Evolutionary conservation across 2,797 vertebrate species (phyloP), one percentile per base, ranked within the genome.

Genomic region (Manis javanica): DNA sequence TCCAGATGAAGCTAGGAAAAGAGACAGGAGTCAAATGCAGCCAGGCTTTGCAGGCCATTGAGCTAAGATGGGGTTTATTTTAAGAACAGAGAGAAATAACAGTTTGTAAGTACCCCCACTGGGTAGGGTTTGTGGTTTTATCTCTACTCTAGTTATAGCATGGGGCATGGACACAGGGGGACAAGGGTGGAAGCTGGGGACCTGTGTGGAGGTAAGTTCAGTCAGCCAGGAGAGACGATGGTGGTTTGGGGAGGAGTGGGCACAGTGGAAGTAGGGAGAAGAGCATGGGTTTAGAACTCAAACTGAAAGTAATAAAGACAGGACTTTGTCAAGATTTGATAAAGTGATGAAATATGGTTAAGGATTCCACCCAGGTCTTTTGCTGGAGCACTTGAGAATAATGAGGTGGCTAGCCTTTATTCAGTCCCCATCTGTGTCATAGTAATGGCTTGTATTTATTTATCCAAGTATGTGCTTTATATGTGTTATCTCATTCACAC

Each of bases 61-160:
- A 6, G 23, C n/a, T 15, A 29, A n/a, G 75, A 55, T 78, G 77
- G 8, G 8, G 31, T 74, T 68, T 85, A 68, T 74, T 90, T 29
- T 72, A 90, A 72, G 55, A 87, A 92, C 31, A 77, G 51, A 93
- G n/a, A 78, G 64, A 91, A 66, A 78, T 42, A 66, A 61, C 10
- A 68, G 37, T 88, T 75, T 68, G 1, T 34, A 64, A 51, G 39
- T 61, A 7, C 5, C 55, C n/a, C 5, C 46, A 53, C 14, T n/a
- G 81, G n/a, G 72, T 53, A 59, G 39, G 8, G 34, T n/a, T 24
- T 69, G 16, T 49, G 39, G 63, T 24, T 92, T 87, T 57, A 12
- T 11, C 55, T 51, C 37, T 53, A 42, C n/a, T 66, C 15, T 86
- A 66, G 42, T 34, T 66, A 55, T 9, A 64, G 5, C 66, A 49